Conservation (phyloP, 2,797 vertebrate species). For the Squalus acanthias region DNA sequence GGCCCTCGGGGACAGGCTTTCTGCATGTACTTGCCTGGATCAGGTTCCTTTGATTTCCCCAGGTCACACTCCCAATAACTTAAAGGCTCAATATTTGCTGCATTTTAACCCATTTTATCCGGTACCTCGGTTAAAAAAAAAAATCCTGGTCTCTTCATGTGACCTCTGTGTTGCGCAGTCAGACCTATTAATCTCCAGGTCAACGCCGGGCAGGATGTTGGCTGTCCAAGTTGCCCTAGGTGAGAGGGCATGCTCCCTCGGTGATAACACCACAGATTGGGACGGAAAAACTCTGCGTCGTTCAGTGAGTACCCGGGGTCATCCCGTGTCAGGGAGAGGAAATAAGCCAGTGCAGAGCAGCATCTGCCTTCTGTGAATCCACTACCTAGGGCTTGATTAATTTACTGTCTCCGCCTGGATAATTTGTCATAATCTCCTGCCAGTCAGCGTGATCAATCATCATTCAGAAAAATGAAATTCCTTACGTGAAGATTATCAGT, state of each 20-base stretch:
- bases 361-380: constrained; percentile 47
- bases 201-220: background rate
- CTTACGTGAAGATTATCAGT: constrained; percentile 53
- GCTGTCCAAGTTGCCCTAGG: background rate
- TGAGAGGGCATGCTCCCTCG: constrained; percentile 40
- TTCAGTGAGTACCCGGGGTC: background rate
- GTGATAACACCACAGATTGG: constrained; percentile 10
- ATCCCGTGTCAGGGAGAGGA: constrained; percentile 40
- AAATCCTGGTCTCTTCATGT: background rate
- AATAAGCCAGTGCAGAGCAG: constrained; percentile 37
- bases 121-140: background rate
- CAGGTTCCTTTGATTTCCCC: constrained; percentile 55
- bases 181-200: constrained; percentile 11
- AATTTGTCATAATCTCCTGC: constrained; percentile 62
- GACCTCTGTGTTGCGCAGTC: background rate
- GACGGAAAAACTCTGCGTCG: background rate
- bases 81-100: constrained; percentile 40
- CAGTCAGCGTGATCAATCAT: constrained; percentile 64
- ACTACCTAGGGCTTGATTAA: constrained; percentile 50
- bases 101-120: background rate
- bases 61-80: constrained; percentile 53
- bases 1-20: constrained; percentile 48
- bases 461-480: constrained; percentile 58
- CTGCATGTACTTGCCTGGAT: constrained; percentile 50
- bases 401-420: constrained; percentile 52